Base-by-base conservation (phyloP, 2,888 invertebrate genomes). In the Achlya flavicornis region DNA sequence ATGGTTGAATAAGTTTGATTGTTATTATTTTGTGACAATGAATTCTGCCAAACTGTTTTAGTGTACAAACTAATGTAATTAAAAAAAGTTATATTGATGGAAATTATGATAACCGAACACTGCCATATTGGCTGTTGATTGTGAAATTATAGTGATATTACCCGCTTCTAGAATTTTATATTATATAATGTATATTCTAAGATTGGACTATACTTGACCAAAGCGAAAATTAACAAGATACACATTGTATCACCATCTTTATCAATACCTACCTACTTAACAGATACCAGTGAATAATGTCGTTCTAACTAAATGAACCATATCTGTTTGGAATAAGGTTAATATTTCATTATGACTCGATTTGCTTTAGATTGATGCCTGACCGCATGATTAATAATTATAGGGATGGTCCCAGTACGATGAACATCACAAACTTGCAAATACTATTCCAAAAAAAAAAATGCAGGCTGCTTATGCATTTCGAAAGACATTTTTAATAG, bases 1-100 rank as follows among this genome's bases (percentile, higher is more conserved):
- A 74, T 67, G 74, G 67, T 75, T 74, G 72, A 75, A 75, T 70
- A 74, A 72, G 66, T 73, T 73, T 43, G 4, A 43, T 14, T 65
- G 71, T 66, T 65, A 64, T 62, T 62, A 26, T 41, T 65, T 46
- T 70, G 67, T 68, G 68, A 65, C 65, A 58, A 57, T 68, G 64
- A 65, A 69, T 69, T 68, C 65, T 59, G 64, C 60, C 64, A 73
- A 72, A 70, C 70, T 70, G 68, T 73, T 73, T 66, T 72, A 12
- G 12, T 43, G 14, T 58, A 53, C 68, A 67, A 46, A 62, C 65
- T 69, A 65, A 63, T 5, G 7, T 19, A 10, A 66, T 63, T 63
- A 65, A 61, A 66, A 61, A 66, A 64, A 67, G 63, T 70, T 68
- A 64, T 70, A 64, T 62, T 61, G 68, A 72, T 59, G 64, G 69